Conservation (phyloP, 2,797 vertebrate genomes). For the Poeciliopsis presidionis region DNA sequence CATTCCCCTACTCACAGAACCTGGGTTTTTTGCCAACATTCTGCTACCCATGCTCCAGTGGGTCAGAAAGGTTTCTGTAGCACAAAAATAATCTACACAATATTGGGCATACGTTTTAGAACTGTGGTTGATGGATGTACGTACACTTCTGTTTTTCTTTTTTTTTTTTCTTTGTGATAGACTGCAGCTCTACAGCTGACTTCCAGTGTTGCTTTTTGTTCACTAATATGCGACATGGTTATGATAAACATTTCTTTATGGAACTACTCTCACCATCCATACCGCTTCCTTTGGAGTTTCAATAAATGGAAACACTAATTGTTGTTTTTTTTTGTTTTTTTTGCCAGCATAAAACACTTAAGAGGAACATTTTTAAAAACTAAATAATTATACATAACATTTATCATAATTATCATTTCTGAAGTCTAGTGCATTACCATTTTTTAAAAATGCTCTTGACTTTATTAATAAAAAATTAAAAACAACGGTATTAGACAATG, state of each 20-base stretch:
- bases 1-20: conserved; percentile 1
- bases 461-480: no score
- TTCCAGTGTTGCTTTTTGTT: not conserved
- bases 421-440: not conserved
- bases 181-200: conserved; percentile 12
- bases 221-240: conserved; percentile 25
- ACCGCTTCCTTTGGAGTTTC: not conserved
- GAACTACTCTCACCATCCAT: not conserved
- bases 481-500: not conserved
- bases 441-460: not conserved
- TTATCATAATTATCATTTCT: not conserved
- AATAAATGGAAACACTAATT: not conserved
- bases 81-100: conserved; percentile 4
- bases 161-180: conserved; percentile 21
- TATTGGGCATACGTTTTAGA: conserved; percentile 1
- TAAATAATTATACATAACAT: not conserved
- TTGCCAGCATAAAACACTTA: not conserved
- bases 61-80: conserved; percentile 1
- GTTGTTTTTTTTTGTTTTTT: not conserved
- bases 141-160: not conserved
- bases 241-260: not conserved
- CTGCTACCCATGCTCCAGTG: not conserved
- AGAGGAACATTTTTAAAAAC: not conserved
- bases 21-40: conserved; percentile 12
- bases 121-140: not conserved